Evolutionary conservation across 2,888 invertebrate genomes (phyloP).

Genomic region (Desoria tigrina): DNA sequence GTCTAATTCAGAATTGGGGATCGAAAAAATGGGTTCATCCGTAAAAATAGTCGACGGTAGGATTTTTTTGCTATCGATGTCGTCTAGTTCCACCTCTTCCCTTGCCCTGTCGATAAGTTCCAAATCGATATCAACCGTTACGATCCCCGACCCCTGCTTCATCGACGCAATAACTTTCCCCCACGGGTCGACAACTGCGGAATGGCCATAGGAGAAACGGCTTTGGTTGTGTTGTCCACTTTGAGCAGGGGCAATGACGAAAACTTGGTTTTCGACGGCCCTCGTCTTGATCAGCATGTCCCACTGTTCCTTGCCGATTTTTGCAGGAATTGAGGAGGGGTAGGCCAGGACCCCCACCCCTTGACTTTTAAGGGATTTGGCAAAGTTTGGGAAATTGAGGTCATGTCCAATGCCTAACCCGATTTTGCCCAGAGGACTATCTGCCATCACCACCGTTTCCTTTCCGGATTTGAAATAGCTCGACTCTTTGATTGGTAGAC

Average conservation of each 20-base stretch:
- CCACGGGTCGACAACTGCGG: conserved; percentile 89
- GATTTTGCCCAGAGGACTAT: conserved; percentile 78
- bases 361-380: conserved; percentile 70
- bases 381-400: conserved; percentile 86
- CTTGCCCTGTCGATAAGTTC: conserved; percentile 66
- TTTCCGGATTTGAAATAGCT: conserved; percentile 72
- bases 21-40: too few relatives aligned
- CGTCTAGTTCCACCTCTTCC: conserved; percentile 86
- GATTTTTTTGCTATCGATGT: too few relatives aligned
- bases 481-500: too few relatives aligned
- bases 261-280: conserved; percentile 95
- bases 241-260: conserved; percentile 93
- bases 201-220: conserved; percentile 85
- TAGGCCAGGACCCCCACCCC: conserved; percentile 85
- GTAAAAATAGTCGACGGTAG: too few relatives aligned
- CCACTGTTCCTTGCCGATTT: conserved; percentile 93
- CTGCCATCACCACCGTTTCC: conserved; percentile 71
- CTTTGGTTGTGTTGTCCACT: conserved; percentile 83
- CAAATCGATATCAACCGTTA: conserved; percentile 72
- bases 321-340: conserved; percentile 91
- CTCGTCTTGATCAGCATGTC: conserved; percentile 80
- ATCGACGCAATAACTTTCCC: conserved; percentile 79
- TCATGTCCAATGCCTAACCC: conserved; percentile 83
- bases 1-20: too few relatives aligned
- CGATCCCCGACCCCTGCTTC: conserved; percentile 65